Base-by-base conservation (phyloP, 2,888 invertebrate genomes). In the Serripes groenlandicus region DNA sequence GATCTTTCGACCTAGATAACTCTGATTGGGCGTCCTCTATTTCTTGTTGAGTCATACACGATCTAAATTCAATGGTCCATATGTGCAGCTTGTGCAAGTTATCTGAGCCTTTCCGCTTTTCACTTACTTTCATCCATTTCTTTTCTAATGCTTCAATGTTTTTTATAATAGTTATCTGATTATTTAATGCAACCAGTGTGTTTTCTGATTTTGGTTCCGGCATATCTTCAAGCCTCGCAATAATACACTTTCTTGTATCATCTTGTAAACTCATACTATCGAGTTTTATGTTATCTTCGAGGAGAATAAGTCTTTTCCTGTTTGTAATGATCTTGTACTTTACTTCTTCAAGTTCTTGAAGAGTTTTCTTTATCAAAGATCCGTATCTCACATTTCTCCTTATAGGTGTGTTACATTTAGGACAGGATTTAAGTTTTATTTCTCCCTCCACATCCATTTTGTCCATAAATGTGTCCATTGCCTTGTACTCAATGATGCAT, bases 351-450 rank as follows among this genome's bases (percentile, higher is more conserved):
- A 95, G 93, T 75, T 95, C 93, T 28, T 75, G 62, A 5, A 94
- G 87, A 3, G 91, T 95, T 95, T 75, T 78, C 78, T 95, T 95
- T 3, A 96, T 95, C 1, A 95, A 86, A 80, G 96, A 95, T 78
- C 96, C 96, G 92, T 96, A 96, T n/a, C 96, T 95, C 62, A 94
- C 94, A 1, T 96, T 96, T 88, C 95, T 96, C 23, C 96, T 94
- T 15, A 97, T 96, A 0, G 96, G 95, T 23, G 95, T 95, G 64
- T 95, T 96, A 90, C 97, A 97, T 56, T 74, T 68, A 0, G 96
- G 96, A 89, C 96, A 97, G 0, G 72, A 60, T 84, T 95, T 95
- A 62, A 91, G 62, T 34, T 88, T 78, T 26, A 81, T 42, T 66
- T 34, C 9, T 11, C 21, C n/a, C 15, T 62, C 62, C 18, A n/a